Base-by-base conservation (phyloP, 2,797 vertebrate genomes). In the Hipposideros larvatus region DNA sequence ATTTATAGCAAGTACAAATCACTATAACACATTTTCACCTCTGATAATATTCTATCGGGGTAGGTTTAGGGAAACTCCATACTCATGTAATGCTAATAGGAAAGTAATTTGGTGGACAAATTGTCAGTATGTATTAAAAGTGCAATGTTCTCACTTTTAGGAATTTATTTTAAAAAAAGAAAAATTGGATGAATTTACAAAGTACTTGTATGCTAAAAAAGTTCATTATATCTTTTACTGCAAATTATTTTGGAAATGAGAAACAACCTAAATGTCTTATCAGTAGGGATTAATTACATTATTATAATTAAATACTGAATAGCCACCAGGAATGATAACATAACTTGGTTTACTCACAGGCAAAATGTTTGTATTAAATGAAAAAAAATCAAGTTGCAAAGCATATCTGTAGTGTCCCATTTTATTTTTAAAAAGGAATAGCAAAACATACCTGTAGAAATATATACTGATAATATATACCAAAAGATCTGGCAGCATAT, bases 161-260 rank as follows among this genome's bases (percentile, higher is more conserved):
- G 46, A 94, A 63, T 96, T 91, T 88, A 48, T 96, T 43, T 43
- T 85, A 51, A 93, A 91, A 79, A 93, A 91, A 78, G 37, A 46
- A 31, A 85, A 90, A 55, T 78, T 84, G 37, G 10, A 18, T 26
- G 9, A 22, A 14, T 96, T 94, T 94, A 11, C 41, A 78, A 94
- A 94, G 28, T 37, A 70, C 51, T 68, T 94, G 10, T 0, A 80
- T 75, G 46, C 26, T 85, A n/a, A 92, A 92, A 86, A 87, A 92
- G 43, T 57, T 93, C 16, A 83, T 79, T 43, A 70, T 65, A 77
- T 61, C 68, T 74, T 84, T 77, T 75, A 88, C 31, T 92, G 14
- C 11, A 84, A 21, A 85, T 90, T 94, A 90, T 91, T 90, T 96
- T 94, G 53, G 34, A 83, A 92, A 79, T 87, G 28, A 90, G 57